Conservation (phyloP, 2,113 vertebrate species). For the Marmota flaviventris region DNA sequence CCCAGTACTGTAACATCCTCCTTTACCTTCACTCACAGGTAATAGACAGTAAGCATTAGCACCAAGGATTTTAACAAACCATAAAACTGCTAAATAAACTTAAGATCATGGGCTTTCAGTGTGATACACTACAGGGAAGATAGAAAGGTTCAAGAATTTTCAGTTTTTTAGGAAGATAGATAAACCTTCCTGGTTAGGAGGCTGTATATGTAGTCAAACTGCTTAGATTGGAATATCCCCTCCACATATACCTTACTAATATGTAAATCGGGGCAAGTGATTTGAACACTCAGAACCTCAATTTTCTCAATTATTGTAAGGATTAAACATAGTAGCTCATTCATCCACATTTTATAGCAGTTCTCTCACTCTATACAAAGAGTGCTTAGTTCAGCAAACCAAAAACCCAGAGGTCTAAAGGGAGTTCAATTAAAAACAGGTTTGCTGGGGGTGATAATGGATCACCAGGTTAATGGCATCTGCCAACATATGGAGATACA, state of each 20-base stretch:
- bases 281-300: background rate
- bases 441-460: background rate
- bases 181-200: background rate
- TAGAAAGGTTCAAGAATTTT: background rate
- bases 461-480: background rate
- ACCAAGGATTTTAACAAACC: background rate
- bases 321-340: background rate
- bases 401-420: background rate
- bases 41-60: background rate
- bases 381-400: background rate
- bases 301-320: background rate
- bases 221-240: background rate
- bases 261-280: background rate
- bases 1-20: background rate
- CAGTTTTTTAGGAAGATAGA: background rate
- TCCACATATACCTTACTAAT: background rate
- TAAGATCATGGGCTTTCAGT: background rate
- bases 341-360: background rate
- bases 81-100: background rate
- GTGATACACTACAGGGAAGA: background rate
- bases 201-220: background rate
- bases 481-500: background rate
- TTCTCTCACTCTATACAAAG: slow-evolving; percentile 1
- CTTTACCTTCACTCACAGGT: background rate
- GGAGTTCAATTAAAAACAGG: background rate